Percentiles rank a stretch among this genome's conserved stretches.
phyloP scores from a whole-genome alignment of 2,888 invertebrate species.

The Autographa gamma region DNA sequence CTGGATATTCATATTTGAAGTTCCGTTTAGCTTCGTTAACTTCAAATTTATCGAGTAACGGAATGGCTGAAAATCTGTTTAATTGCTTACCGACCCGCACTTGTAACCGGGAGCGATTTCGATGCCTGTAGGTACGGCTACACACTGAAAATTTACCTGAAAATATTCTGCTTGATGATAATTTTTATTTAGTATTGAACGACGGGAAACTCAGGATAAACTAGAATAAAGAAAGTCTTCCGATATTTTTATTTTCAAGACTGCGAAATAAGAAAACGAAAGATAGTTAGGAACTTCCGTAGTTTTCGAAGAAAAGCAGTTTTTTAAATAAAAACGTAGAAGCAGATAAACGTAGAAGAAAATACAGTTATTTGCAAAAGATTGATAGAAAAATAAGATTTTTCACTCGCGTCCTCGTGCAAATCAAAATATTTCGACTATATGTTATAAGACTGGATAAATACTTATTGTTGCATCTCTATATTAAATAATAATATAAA shows the following conservation, averaged over 20 bases:
- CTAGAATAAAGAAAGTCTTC: neutral
- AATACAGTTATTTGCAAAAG: too few species aligned
- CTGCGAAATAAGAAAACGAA: neutral
- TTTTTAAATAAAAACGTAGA: neutral
- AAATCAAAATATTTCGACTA: too few species aligned
- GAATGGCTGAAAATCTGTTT: conserved; percentile 32
- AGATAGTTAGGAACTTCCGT: neutral
- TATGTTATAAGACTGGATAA: conserved; percentile 27
- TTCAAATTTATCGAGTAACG: conserved; percentile 31
- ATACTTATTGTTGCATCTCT: conserved; percentile 27
- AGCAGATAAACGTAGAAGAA: too few species aligned
- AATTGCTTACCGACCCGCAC: conserved; percentile 16
- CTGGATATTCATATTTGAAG: conserved; percentile 43
- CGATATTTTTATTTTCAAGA: neutral
- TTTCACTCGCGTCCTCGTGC: too few species aligned
- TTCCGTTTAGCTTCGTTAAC: conserved; percentile 29
- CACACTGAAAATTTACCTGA: neutral
- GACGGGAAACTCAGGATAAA: neutral
- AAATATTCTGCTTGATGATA: neutral
- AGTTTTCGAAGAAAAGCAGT: neutral
- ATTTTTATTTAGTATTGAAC: neutral
- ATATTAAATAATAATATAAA: conserved; percentile 26
- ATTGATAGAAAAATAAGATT: too few species aligned
- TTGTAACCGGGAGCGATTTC: neutral
- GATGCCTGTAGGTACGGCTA: too few species aligned